Evolutionary conservation across 30 jellyfish, hydroid and myxozoan species (phyloP).

Genomic region (Aurelia sp.): DNA sequence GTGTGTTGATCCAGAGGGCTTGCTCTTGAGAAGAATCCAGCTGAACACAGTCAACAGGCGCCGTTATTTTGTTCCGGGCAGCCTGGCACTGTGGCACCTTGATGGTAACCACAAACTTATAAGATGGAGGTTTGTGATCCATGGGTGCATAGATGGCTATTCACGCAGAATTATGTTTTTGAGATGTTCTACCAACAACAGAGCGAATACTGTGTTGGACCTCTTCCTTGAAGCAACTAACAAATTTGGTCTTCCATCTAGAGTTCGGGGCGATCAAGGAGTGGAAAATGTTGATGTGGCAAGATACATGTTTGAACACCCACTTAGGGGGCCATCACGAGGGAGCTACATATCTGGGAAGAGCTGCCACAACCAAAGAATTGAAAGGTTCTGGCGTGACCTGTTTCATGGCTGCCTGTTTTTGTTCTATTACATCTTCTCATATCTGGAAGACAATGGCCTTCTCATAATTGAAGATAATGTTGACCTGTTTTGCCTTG

Average conservation of each 20-base stretch:
- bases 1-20: constrained; percentile 75
- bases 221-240: constrained; percentile 9
- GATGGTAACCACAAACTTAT: constrained; percentile 50
- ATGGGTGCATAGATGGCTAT: constrained; percentile 50
- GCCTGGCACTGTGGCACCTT: constrained; percentile 33
- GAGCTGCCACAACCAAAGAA: constrained; percentile 60
- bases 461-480: background rate
- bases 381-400: constrained; percentile 53
- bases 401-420: constrained; percentile 20
- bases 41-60: constrained; percentile 12
- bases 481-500: too few relatives aligned
- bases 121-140: constrained; percentile 45
- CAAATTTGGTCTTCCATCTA: constrained; percentile 34
- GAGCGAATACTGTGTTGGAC: constrained; percentile 21
- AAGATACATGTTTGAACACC: constrained; percentile 23
- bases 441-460: constrained; percentile 12
- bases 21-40: constrained; percentile 52
- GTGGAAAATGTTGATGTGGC: constrained; percentile 58
- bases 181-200: constrained; percentile 17
- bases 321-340: constrained; percentile 43
- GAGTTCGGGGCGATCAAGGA: constrained; percentile 50
- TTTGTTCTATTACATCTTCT: constrained; percentile 5
- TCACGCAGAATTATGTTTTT: constrained; percentile 25
- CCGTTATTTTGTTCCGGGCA: constrained; percentile 40
- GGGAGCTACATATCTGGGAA: constrained; percentile 64